Evolutionary conservation across 2,113 vertebrate genomes (phyloP), one percentile per base, ranked within the genome.

Genomic region (Sylvietta virens): DNA sequence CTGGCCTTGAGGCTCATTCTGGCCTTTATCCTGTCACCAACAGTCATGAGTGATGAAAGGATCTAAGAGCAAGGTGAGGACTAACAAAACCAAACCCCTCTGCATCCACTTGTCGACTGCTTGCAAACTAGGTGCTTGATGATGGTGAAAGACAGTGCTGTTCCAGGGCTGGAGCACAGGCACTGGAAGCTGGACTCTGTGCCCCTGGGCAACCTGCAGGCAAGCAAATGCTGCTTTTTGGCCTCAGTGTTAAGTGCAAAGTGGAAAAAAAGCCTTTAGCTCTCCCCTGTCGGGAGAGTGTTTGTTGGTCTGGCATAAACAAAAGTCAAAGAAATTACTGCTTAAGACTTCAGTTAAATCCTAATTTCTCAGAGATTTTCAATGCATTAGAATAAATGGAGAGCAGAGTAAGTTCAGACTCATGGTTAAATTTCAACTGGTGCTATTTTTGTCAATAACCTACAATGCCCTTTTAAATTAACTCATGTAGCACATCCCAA

Each of bases 171-270:
- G 50, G 60, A 61, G 45, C 48, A 18, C 15, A 8, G 54, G 56
- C 37, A 21, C 22, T 22, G 61, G 22, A 40, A 69, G 19, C 22
- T 7, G 6, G 39, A 57, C 33, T 16, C 60, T 1, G 21, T 65
- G 19, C n/a, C 42, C 15, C 11, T 21, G 37, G 33, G 48, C 26
- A 48, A 9, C 22, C 17, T 24, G 37, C 50, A 19, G 65, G 51
- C 0, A 4, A 77, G 60, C 1, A 0, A 8, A 4, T 4, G 3
- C 58, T n/a, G 45, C 47, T 39, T 28, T 69, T 54, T 6, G 0
- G 17, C 47, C 39, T 50, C 35, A 10, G 11, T 2, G 3, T 7
- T 50, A 23, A 35, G 6, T 45, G 54, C 12, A 1, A 22, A 39
- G 28, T 5, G 13, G 20, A 8, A 64, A 79, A 71, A 65, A 35